Conservation (phyloP, 92 coral and sea anemone species). For the Galaxea fascicularis region DNA sequence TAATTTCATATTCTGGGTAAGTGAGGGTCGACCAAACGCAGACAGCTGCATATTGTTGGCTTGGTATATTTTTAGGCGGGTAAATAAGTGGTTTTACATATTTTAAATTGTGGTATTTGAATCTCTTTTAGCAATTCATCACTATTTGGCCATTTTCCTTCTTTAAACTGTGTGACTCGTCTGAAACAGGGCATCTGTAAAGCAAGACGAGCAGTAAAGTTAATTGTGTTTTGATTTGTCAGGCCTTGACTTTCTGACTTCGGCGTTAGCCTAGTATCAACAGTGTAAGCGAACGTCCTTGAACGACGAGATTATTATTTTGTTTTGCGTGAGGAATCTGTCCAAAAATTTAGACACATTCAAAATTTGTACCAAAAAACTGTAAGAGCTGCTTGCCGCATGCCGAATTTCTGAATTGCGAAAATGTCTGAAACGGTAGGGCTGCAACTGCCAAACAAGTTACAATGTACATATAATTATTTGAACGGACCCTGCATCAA, state of each 20-base stretch:
- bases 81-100: neutral
- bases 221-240: neutral
- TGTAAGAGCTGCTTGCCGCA: too few relatives aligned
- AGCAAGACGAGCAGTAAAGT: neutral
- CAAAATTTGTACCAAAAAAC: too few relatives aligned
- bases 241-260: neutral
- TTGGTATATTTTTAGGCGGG: neutral
- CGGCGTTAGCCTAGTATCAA: neutral
- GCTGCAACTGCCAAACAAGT: too few relatives aligned
- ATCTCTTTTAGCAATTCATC: neutral
- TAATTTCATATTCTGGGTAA: slow-evolving; percentile 81
- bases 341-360: too few relatives aligned
- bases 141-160: neutral
- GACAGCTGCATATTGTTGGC: neutral
- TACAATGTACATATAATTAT: too few relatives aligned
- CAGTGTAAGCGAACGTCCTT: too few relatives aligned
- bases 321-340: too few relatives aligned
- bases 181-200: neutral
- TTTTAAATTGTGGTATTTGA: neutral
- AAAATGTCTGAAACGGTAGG: too few relatives aligned
- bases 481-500: too few relatives aligned
- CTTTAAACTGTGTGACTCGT: neutral
- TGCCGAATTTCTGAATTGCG: too few relatives aligned
- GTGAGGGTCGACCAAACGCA: slow-evolving; percentile 25
- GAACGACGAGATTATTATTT: too few relatives aligned